Percentiles rank a stretch among this genome's conserved stretches.
Evolutionary conservation across 2,888 invertebrate genomes (phyloP).

Genomic region (Periphyllus acericola): DNA sequence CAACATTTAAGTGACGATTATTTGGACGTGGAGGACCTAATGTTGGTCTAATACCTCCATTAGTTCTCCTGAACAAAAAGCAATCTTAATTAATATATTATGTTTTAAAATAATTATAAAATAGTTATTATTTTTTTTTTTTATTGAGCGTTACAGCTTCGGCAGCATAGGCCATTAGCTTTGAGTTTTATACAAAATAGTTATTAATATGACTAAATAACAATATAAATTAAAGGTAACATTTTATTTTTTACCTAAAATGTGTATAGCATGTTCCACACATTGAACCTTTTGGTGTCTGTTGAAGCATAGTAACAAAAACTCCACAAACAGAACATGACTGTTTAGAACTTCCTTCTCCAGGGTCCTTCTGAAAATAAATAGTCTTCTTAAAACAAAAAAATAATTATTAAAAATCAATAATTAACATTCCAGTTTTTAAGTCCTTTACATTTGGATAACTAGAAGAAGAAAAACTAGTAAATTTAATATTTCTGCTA

Average conservation of each 20-base stretch:
- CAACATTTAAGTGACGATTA: constrained; percentile 67
- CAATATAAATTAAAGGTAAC: neutral
- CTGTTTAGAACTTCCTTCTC: constrained; percentile 71
- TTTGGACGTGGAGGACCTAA: constrained; percentile 74
- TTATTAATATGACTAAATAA: neutral
- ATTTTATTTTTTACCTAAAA: constrained; percentile 76
- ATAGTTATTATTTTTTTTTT: too few species aligned
- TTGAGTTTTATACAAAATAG: too few species aligned
- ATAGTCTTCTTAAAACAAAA: too few species aligned
- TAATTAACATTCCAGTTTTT: too few species aligned
- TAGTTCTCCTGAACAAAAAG: constrained; percentile 76
- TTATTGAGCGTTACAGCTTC: too few species aligned
- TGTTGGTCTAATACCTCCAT: constrained; percentile 78
- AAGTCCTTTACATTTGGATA: too few species aligned
- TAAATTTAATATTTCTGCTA: too few species aligned
- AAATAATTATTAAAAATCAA: too few species aligned
- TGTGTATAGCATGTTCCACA: constrained; percentile 87
- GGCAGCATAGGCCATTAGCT: too few species aligned
- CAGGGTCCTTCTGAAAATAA: constrained; percentile 36
- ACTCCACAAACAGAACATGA: constrained; percentile 75
- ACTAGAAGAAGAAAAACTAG: too few species aligned
- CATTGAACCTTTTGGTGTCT: constrained; percentile 80
- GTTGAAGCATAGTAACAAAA: constrained; percentile 78
- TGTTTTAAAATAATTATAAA: neutral
- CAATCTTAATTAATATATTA: neutral